A percentile compares a stretch with the other conserved stretches of the same genome.
Conservation (phyloP, 2,888 invertebrate genomes). For the Erebia palarica region DNA sequence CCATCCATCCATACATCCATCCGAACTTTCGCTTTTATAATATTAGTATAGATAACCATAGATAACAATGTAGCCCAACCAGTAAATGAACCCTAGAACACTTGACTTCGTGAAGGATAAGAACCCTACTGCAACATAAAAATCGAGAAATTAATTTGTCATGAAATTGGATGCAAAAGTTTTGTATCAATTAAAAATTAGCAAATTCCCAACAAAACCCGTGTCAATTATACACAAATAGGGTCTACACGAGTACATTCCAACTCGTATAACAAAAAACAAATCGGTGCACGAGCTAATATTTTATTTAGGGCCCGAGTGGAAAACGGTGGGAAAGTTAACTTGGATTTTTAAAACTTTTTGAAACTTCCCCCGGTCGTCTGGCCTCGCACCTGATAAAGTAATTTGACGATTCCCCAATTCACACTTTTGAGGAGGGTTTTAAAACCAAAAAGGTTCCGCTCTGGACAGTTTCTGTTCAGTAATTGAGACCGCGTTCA, state of each 20-base stretch:
- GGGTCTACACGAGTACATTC: constrained; percentile 45
- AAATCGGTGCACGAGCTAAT: constrained; percentile 65
- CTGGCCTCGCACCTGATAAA: constrained; percentile 75
- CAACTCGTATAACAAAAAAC: constrained; percentile 55
- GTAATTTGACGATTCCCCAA: constrained; percentile 78
- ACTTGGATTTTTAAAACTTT: constrained; percentile 81
- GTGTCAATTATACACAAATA: constrained; percentile 65
- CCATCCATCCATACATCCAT: too few relatives aligned
- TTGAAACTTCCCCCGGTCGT: constrained; percentile 68
- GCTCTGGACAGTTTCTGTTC: constrained; percentile 45
- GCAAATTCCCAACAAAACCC: constrained; percentile 51
- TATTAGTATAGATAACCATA: too few relatives aligned
- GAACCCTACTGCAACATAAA: too few relatives aligned
- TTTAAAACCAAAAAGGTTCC: constrained; percentile 63
- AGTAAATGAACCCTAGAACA: too few relatives aligned
- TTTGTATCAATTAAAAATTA: constrained; percentile 32
- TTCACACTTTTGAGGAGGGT: constrained; percentile 78
- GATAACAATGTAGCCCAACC: too few relatives aligned
- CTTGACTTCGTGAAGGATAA: too few relatives aligned
- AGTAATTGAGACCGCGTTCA: constrained; percentile 67
- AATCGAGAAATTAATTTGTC: too few relatives aligned
- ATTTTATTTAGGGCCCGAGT: constrained; percentile 68
- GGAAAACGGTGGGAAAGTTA: constrained; percentile 64
- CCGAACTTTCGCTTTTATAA: too few relatives aligned
- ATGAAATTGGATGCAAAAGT: not conserved